Evolutionary conservation across 2,113 vertebrate species (phyloP).

Genomic region (Plecotus auritus): DNA sequence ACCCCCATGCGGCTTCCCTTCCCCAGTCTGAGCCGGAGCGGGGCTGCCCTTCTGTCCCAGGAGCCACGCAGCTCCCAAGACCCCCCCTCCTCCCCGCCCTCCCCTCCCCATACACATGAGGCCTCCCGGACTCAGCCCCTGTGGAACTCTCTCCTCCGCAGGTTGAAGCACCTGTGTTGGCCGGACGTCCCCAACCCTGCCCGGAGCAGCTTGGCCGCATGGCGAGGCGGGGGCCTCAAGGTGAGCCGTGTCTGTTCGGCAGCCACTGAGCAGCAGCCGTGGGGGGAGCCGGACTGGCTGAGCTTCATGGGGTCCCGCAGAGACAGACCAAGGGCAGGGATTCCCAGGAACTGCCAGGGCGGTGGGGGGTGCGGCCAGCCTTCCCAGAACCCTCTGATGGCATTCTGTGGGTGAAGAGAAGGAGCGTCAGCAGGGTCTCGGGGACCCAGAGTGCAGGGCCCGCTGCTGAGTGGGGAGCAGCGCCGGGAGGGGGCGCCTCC

Average conservation of each 20-base stretch:
- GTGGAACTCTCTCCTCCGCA: constrained; percentile 59
- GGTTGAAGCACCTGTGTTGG: constrained; percentile 78
- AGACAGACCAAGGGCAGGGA: no score
- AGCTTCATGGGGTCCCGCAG: neutral
- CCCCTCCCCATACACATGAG: no score
- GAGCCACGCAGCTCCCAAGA: neutral
- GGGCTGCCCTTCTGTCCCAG: neutral
- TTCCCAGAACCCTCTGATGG: neutral
- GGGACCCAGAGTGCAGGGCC: no score
- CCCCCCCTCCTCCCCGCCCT: no score
- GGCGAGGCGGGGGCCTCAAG: constrained; percentile 58
- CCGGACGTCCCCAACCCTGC: constrained; percentile 82
- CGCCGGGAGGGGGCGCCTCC: no score
- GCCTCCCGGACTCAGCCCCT: neutral
- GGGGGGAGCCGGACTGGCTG: neutral
- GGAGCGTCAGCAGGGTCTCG: no score
- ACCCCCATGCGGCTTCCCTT: neutral
- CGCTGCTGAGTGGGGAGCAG: no score
- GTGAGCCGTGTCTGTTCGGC: constrained; percentile 58
- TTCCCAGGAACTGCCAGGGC: neutral
- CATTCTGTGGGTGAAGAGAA: no score
- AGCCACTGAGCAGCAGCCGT: neutral
- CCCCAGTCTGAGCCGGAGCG: neutral
- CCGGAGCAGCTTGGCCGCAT: constrained; percentile 75
- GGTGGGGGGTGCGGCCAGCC: neutral